A percentile compares a stretch with the other conserved stretches of the same genome.
phyloP scores from a whole-genome alignment of 1,140 invertebrate species.

The Portunus trituberculatus region DNA sequence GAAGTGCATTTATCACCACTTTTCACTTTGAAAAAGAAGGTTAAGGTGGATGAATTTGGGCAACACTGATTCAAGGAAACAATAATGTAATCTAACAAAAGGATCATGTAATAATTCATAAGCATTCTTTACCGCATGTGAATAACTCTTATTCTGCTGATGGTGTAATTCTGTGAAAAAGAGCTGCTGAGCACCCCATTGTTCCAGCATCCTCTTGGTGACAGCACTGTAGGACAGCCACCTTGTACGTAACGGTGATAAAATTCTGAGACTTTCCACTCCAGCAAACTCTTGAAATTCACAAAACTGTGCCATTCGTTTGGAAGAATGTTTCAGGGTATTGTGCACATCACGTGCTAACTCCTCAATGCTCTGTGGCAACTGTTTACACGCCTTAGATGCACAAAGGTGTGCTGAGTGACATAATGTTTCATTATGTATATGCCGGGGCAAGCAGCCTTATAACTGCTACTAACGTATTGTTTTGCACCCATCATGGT shows the following conservation, averaged over 20 bases:
- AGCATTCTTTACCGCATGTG: neutral
- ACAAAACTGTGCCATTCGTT: too few species aligned
- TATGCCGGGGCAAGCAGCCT: neutral
- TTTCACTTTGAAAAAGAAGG: too few species aligned
- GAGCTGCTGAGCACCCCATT: conserved; percentile 26
- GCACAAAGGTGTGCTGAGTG: neutral
- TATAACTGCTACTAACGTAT: neutral
- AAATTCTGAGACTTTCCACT: neutral
- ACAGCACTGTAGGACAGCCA: conserved; percentile 33
- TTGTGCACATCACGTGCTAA: conserved; percentile 52
- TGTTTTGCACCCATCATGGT: neutral
- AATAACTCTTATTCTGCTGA: neutral
- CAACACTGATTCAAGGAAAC: too few species aligned
- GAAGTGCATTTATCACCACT: too few species aligned
- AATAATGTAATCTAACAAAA: conserved; percentile 24
- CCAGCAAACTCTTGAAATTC: neutral
- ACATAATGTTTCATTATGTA: neutral
- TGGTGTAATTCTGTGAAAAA: conserved; percentile 8
- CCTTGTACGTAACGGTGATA: conserved; percentile 25
- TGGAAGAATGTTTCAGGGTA: neutral
- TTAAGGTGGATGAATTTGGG: too few species aligned
- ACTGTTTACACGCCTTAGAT: conserved; percentile 16
- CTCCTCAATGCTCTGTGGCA: conserved; percentile 22
- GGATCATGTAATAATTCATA: conserved; percentile 36
- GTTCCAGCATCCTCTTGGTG: conserved; percentile 32